Evolutionary conservation across 1,140 invertebrate species (phyloP), one percentile per base, ranked within the genome.

Genomic region (Drosophila sproati): DNA sequence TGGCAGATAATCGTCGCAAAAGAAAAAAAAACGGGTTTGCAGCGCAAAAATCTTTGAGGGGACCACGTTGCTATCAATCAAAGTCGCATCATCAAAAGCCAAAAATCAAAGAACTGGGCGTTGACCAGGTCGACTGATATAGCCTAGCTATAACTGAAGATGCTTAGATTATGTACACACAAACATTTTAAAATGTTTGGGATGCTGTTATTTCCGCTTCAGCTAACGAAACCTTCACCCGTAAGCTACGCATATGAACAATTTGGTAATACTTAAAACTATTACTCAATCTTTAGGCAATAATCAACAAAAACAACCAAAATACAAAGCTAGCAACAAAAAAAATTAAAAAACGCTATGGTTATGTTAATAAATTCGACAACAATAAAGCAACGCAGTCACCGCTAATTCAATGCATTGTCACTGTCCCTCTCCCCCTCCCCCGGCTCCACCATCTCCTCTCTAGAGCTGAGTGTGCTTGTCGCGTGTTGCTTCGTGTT

Each of bases 21-120:
- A 85, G 89, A 88, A 59, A 73, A 63, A 63, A 64, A 85, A 88
- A 88, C 85, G 68, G 80, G 85, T 88, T 88, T 83, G 70, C 52
- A 60, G 73, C 61, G 45, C 20, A 67, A 85, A 85, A 70, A 75
- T 78, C 54, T 71, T 45, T 62, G 39, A 34, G 8, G 55, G 12
- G 50, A 52, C 45, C 48, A 48, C 29, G 63, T 61, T 60, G 59
- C 82, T 72, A 86, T 86, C 82, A 86, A 86, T 86, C 82, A 86
- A 45, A 78, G 73, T 60, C 56, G 57, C 66, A 67, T 63, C 66
- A 67, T 63, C 75, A 69, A 57, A 62, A 32, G 32, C 37, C 28
- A 51, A 71, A 62, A 61, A 35, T 4, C 5, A n/a, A 60, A 68
- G 34, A 61, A 12, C 57, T 71, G 68, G 73, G 51, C 62, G 70